Evolutionary conservation across 2,888 invertebrate species (phyloP).

Genomic region (Dorcus hopei): DNA sequence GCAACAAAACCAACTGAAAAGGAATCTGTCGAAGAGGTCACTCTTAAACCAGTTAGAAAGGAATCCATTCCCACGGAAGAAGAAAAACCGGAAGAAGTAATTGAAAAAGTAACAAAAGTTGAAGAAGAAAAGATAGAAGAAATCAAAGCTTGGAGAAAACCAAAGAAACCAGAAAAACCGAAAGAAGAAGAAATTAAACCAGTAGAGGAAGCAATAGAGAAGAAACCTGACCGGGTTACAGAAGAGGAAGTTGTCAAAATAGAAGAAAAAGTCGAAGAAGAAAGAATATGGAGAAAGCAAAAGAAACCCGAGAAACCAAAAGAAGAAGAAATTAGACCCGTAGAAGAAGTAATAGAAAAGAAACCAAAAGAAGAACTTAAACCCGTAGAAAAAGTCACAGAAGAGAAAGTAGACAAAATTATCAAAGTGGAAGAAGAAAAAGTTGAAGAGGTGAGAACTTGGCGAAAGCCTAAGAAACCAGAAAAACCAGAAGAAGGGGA

Average conservation of each 20-base stretch:
- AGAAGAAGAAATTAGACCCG: background rate
- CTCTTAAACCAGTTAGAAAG: conserved; percentile 52
- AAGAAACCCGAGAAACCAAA: conserved; percentile 19
- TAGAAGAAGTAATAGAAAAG: conserved; percentile 14
- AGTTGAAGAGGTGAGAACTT: conserved; percentile 31
- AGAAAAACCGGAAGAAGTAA: conserved; percentile 13
- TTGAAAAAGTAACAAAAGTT: conserved; percentile 16
- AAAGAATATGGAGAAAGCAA: conserved; percentile 26
- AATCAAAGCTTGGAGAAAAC: conserved; percentile 17
- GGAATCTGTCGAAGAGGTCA: conserved; percentile 48
- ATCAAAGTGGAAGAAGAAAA: conserved; percentile 16
- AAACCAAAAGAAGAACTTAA: conserved; percentile 13
- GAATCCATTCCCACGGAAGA: conserved; percentile 19
- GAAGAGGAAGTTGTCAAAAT: background rate
- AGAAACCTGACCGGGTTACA: background rate
- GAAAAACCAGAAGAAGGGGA: conserved; percentile 34
- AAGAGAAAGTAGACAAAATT: conserved; percentile 7
- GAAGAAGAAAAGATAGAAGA: conserved; percentile 9
- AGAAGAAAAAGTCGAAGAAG: conserved; percentile 8
- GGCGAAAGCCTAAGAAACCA: conserved; percentile 27
- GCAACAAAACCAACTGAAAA: conserved; percentile 43
- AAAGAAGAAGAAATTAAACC: background rate
- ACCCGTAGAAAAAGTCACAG: conserved; percentile 16
- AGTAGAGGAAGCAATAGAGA: background rate
- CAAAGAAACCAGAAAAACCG: background rate